Evolutionary conservation across 2,113 vertebrate species (phyloP).

Genomic region (Melanerpes aurifrons): DNA sequence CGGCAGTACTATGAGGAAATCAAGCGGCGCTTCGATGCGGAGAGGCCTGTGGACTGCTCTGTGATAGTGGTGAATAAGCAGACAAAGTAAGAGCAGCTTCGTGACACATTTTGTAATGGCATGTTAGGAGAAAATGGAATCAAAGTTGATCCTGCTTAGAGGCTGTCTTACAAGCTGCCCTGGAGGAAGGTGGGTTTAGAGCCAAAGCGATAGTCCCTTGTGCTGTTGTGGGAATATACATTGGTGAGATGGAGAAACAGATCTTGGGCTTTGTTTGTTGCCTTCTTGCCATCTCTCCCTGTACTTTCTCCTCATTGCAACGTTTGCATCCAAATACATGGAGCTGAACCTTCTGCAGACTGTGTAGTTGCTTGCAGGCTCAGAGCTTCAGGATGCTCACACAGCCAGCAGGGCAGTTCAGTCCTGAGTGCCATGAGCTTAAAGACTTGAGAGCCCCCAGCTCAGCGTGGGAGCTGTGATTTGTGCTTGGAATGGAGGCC

Average conservation of each 20-base stretch:
- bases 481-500: background rate
- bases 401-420: background rate
- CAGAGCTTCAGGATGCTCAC: background rate
- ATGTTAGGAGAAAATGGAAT: background rate
- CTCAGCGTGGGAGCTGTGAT: background rate
- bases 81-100: conserved; percentile 87
- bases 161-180: background rate
- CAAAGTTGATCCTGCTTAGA: background rate
- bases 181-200: background rate
- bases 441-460: background rate
- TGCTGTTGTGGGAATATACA: background rate
- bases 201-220: background rate
- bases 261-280: background rate
- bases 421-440: background rate
- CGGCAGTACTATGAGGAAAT: conserved; percentile 97
- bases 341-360: background rate
- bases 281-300: background rate
- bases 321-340: background rate
- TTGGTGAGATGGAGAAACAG: background rate
- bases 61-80: conserved; percentile 97
- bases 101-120: background rate
- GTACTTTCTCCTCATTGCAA: background rate
- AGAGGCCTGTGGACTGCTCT: conserved; percentile 95
- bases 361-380: background rate
- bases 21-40: conserved; percentile 90